Percentiles rank a stretch among this genome's conserved stretches.
These are phyloP conservation scores for Phenganax stokvisi DNA, from an alignment of 92 coral and sea anemone genomes.

Conservation along the genomic window DNA sequence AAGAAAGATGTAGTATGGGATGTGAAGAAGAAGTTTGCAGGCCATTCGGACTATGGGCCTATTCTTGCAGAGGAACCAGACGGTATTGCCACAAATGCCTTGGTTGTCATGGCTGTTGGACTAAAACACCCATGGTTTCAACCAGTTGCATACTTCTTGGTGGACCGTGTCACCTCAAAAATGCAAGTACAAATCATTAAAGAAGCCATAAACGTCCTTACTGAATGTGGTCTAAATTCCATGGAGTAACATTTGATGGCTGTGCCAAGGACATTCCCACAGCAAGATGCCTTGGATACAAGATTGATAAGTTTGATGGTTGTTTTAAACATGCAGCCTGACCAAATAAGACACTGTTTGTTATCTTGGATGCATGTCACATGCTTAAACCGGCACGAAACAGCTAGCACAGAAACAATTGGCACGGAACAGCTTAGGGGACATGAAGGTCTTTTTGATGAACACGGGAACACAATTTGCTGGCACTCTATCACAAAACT, in stretches of 20 bases:
- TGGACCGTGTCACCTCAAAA: background rate
- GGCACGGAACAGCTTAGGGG: no score
- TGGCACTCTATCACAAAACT: background rate
- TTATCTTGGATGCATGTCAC: background rate
- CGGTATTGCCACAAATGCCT: background rate
- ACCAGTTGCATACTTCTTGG: background rate
- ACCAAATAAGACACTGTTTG: background rate
- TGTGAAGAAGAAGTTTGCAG: no score
- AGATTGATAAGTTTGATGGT: background rate
- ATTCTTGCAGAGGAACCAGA: background rate
- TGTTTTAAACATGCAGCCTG: no score
- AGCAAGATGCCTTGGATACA: background rate
- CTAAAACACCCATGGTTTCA: conserved; percentile 4
- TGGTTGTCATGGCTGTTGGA: conserved; percentile 4
- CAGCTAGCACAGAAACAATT: no score
- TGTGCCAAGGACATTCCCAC: background rate
- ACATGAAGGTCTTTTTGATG: background rate
- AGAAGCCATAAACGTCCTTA: background rate
- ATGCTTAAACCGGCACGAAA: background rate
- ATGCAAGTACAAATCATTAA: no score
- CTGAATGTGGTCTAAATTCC: background rate
- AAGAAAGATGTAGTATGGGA: no score
- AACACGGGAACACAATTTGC: background rate
- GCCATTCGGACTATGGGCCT: no score
- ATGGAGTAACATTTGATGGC: conserved; percentile 11